Base-by-base conservation (phyloP, 30 jellyfish, hydroid and myxozoan genomes). In the Clytia hemisphaerica region DNA sequence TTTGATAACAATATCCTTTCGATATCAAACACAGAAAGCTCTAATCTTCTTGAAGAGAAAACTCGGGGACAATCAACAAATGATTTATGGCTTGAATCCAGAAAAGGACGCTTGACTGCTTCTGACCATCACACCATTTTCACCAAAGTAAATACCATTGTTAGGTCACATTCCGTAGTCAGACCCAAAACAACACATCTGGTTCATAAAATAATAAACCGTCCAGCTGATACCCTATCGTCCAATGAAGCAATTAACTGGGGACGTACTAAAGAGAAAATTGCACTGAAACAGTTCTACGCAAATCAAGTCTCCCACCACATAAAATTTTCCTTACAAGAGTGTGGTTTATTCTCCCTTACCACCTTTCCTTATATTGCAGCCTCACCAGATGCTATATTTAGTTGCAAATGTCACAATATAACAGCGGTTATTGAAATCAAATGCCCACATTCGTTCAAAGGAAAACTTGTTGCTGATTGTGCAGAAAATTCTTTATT, bases 341-440 rank as follows among this genome's bases (percentile, higher is more conserved):
- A 27, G 35, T 0, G 79, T 46, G 86, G 86, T 6, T 34, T 76
- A 33, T 50, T 15, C 40, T 45, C 49, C 2, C 18, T 4, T 29
- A 49, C 57, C 46, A 18, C 45, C 32, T 22, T n/a, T 44, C 71
- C 90, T 2, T 76, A 45, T 44, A 63, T 76, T 45, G 83, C 37
- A 27, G 90, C 90, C 28, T 25, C 82, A 38, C 90, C 90, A 33
- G 90, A 76, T 46, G 64, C 67, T 12, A 62, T 76, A 37, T 12
- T 65, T 34, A 2, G 5, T 2, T 76, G 90, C 73, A 76, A 49
- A 54, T 76, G 90, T 47, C 76, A 50, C 50, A 47, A 31, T 16
- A 63, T n/a, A n/a, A 49, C 42, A 27, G 19, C 57, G 1, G 53
- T 37, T 14, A 16, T 76, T 4, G 82, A 62, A 49, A 35, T 63